Evolutionary conservation across 2,797 vertebrate species (phyloP).

Genomic region (Poecilia picta): DNA sequence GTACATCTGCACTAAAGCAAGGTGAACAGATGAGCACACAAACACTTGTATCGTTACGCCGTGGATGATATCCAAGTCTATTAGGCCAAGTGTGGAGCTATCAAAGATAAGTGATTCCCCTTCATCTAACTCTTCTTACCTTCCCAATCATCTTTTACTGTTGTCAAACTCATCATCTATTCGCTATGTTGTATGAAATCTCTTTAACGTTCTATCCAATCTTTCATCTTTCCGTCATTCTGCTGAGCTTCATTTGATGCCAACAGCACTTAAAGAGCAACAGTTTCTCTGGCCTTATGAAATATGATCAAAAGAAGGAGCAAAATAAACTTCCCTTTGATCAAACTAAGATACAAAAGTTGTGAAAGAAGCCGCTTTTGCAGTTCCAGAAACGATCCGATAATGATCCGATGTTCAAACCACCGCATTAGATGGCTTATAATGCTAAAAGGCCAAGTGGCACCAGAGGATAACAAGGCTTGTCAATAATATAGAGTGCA

Average conservation of each 20-base stretch:
- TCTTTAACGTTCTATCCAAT: background rate
- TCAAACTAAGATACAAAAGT: background rate
- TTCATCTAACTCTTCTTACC: background rate
- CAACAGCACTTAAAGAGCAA: background rate
- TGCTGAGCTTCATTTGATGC: background rate
- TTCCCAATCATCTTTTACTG: background rate
- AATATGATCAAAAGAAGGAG: background rate
- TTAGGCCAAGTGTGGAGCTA: background rate
- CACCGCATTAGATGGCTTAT: background rate
- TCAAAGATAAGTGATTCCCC: conserved; percentile 3
- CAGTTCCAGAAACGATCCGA: background rate
- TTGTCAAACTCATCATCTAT: background rate
- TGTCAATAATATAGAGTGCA: background rate
- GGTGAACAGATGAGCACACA: background rate
- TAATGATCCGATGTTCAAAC: background rate
- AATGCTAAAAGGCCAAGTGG: background rate
- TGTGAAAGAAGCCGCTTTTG: background rate
- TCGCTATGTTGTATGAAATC: background rate
- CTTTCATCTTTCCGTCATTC: background rate
- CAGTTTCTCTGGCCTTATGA: background rate
- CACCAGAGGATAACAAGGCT: background rate
- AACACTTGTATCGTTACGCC: background rate
- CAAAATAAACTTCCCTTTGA: background rate
- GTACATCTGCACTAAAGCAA: background rate
- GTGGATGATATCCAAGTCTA: background rate